Base-by-base conservation (phyloP, 2,113 vertebrate genomes). In the Grammomys dolichurus region DNA sequence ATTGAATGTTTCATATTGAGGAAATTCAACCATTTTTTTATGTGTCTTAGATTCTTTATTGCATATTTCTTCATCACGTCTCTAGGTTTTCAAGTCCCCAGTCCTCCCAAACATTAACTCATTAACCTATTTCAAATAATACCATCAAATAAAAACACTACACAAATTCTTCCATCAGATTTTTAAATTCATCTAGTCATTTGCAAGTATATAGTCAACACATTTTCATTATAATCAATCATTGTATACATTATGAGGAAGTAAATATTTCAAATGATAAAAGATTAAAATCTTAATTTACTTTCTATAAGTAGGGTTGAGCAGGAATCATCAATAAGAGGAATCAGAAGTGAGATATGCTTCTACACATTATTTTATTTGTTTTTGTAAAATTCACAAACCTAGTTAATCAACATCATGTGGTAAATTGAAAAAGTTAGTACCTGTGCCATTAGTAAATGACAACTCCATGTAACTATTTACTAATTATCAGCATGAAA, bases 211-310 rank as follows among this genome's bases (percentile, higher is more conserved):
- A 76, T 0, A 54, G 36, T 77, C 22, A n/a, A 36, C 2, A 4
- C 43, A 4, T 36, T 82, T 72, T 84, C 24, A 95, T 90, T 91
- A 43, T 91, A 65, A 88, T 82, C 65, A 96, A 95, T 93, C 69
- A 89, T 60, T 89, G 60, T 48, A 12, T 86, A 28, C 19, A 73
- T 95, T 89, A 87, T 51, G 14, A 80, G 36, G 40, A 78, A 78
- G 56, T 93, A 51, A 94, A 72, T 40, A 60, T 95, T 40, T 96
- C 82, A 94, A n/a, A 46, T 48, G 43, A 40, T 36, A 69, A 90
- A 89, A 95, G 40, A 31, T 48, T 87, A 95, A 4, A 4, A 78
- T 31, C 20, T 48, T 33, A 72, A 81, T 91, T 91, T 94, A 82
- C 73, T 93, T 87, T 63, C 40, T 78, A 92, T 31, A 67, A 58